Evolutionary conservation across 2,113 vertebrate genomes (phyloP).

Genomic region (Brevimyrus niger): DNA sequence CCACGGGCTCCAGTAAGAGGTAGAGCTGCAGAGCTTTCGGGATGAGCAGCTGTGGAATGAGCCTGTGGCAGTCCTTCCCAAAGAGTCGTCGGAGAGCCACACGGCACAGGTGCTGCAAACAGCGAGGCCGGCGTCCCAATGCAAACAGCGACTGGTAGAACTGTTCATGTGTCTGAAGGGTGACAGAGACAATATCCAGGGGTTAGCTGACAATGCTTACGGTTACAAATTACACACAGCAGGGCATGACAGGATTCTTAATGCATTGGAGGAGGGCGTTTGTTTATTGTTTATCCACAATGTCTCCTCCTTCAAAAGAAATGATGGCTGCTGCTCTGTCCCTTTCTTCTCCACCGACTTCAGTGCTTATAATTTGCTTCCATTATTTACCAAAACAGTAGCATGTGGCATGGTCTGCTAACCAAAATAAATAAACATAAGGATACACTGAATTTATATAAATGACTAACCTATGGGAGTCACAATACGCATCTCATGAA

Average conservation of each 20-base stretch:
- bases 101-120: not conserved
- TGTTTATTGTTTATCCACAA: no score
- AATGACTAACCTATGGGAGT: not conserved
- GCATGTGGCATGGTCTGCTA: no score
- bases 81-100: not conserved
- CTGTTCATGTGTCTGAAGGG: not conserved
- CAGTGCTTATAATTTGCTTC: no score
- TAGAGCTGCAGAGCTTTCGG: not conserved
- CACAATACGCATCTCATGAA: not conserved
- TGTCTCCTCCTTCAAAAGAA: no score
- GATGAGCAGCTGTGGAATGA: not conserved
- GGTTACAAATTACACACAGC: not conserved
- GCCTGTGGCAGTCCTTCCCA: not conserved
- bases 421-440: not conserved
- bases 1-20: not conserved
- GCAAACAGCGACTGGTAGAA: constrained; percentile 7
- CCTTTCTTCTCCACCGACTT: no score
- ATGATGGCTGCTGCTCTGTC: no score
- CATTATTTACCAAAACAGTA: no score
- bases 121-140: not conserved
- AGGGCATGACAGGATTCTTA: not conserved
- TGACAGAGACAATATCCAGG: not conserved
- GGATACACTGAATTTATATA: not conserved
- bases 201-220: not conserved
- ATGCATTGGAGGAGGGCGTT: not conserved